Conservation (phyloP, 2,113 vertebrate genomes). For the Calidris pugnax region DNA sequence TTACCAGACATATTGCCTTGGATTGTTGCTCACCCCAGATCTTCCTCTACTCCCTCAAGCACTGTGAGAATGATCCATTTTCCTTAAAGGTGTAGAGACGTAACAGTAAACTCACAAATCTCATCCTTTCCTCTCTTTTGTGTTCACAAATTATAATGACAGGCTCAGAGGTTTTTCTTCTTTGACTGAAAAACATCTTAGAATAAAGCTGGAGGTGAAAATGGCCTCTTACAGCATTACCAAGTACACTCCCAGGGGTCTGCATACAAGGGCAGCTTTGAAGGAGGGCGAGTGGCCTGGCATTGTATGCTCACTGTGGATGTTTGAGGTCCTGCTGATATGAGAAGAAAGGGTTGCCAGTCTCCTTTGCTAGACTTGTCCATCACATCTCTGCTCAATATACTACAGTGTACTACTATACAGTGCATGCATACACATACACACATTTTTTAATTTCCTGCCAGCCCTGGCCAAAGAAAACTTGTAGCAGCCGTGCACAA, state of each 20-base stretch:
- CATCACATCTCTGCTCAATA: background rate
- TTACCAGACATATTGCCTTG: background rate
- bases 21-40: background rate
- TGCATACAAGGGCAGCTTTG: background rate
- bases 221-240: background rate
- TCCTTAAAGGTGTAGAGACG: rapidly evolving
- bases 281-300: background rate
- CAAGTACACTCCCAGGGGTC: rapidly evolving
- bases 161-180: background rate
- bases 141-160: background rate
- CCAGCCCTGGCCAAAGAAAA: background rate
- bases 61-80: background rate
- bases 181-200: background rate
- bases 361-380: background rate
- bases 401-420: background rate
- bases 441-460: background rate
- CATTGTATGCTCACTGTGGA: background rate
- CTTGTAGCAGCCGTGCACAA: background rate
- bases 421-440: rapidly evolving
- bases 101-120: background rate
- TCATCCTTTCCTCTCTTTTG: background rate
- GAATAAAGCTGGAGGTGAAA: background rate
- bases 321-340: background rate
- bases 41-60: background rate
- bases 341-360: background rate